Conservation (phyloP, 2,888 invertebrate genomes). For the Acleris cristana region DNA sequence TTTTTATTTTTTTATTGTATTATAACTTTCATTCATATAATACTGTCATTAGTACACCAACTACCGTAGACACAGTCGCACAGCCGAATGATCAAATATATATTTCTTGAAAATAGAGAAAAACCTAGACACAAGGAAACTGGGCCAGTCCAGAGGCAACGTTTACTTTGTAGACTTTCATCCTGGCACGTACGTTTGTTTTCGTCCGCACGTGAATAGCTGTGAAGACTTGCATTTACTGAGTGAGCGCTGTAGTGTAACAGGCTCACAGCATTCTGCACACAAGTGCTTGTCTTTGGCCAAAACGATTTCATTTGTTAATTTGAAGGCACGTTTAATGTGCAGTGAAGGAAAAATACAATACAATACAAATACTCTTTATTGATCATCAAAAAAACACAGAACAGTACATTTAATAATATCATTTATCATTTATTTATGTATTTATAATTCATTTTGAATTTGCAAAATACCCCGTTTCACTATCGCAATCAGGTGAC, state of each 20-base stretch:
- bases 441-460: too few relatives aligned
- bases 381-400: too few relatives aligned
- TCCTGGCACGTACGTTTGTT: conserved; percentile 24
- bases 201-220: conserved; percentile 21
- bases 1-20: too few relatives aligned
- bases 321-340: too few relatives aligned
- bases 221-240: conserved; percentile 23
- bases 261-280: conserved; percentile 4
- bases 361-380: too few relatives aligned
- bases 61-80: background rate
- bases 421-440: too few relatives aligned
- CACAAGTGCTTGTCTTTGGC: background rate
- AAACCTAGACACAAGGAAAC: conserved; percentile 3
- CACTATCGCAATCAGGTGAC: too few relatives aligned
- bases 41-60: background rate
- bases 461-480: too few relatives aligned
- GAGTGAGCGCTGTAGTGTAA: background rate
- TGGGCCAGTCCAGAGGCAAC: conserved; percentile 15
- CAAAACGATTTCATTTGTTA: too few relatives aligned
- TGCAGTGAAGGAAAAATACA: too few relatives aligned
- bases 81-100: background rate
- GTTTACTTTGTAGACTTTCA: conserved; percentile 24
- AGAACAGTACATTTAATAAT: too few relatives aligned
- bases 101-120: conserved; percentile 9
- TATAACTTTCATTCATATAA: background rate